These are phyloP conservation scores for Nycticorax nycticorax DNA, from an alignment of 2,113 vertebrate species.

Conservation along the genomic window DNA sequence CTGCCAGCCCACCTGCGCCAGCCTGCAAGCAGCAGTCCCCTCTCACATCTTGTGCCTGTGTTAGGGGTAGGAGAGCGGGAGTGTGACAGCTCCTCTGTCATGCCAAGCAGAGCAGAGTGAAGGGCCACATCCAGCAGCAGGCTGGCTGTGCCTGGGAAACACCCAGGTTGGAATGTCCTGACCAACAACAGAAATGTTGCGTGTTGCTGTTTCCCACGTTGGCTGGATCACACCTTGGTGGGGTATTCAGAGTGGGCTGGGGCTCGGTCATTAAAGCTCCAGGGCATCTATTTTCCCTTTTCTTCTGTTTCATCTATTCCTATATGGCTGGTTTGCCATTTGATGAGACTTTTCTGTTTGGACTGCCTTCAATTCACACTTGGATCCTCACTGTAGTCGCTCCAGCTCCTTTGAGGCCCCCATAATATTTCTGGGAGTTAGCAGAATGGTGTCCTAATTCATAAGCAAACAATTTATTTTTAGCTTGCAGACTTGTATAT, in stretches of 20 bases:
- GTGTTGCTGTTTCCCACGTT: neutral
- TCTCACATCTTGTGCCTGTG: neutral
- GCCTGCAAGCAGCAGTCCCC: neutral
- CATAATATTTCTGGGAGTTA: neutral
- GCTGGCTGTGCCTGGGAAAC: neutral
- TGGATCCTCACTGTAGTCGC: neutral
- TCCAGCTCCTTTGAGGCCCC: neutral
- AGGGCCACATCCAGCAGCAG: neutral
- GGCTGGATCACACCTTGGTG: neutral
- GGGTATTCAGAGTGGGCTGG: neutral
- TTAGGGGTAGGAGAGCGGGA: neutral
- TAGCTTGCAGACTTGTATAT: neutral
- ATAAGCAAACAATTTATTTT: neutral
- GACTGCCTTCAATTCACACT: neutral
- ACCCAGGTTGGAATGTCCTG: rapidly evolving
- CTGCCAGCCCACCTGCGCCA: neutral
- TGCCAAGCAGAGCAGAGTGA: neutral
- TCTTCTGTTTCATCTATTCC: neutral
- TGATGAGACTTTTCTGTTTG: neutral
- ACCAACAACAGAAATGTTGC: neutral
- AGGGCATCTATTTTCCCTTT: neutral
- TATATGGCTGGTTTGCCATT: neutral
- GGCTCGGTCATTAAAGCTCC: neutral
- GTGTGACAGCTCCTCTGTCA: neutral
- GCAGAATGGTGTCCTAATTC: neutral